Conservation (phyloP, 2,888 invertebrate species). For the Caenorhabditis angaria region DNA sequence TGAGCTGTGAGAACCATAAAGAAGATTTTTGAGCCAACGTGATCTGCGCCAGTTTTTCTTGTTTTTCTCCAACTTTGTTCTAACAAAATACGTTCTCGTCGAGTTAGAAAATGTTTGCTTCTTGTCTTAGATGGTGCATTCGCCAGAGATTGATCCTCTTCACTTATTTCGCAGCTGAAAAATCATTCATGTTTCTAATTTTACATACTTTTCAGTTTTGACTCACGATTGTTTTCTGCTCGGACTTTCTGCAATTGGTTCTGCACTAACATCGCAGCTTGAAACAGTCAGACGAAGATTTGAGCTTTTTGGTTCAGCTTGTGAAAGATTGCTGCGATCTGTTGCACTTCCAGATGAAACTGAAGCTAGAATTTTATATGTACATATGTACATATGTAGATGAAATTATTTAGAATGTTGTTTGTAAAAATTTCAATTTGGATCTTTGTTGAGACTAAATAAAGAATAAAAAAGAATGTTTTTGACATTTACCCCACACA, state of each 20-base stretch:
- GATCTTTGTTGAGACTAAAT: too few relatives aligned
- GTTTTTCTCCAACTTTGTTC: conserved; percentile 67
- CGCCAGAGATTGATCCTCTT: background rate
- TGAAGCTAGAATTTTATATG: conserved; percentile 15
- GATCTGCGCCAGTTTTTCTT: conserved; percentile 66
- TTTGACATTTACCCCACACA: background rate
- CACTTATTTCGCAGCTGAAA: background rate
- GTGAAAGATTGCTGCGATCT: conserved; percentile 23
- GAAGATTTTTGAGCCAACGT: conserved; percentile 69
- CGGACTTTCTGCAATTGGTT: conserved; percentile 13
- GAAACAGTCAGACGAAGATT: conserved; percentile 33
- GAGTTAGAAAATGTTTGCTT: conserved; percentile 56
- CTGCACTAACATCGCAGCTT: conserved; percentile 33
- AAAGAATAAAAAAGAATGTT: too few relatives aligned
- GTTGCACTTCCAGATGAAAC: conserved; percentile 43
- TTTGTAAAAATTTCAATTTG: too few relatives aligned
- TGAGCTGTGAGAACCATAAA: conserved; percentile 65
- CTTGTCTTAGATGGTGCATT: background rate
- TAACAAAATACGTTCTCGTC: conserved; percentile 60
- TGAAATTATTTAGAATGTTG: background rate
- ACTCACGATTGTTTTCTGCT: conserved; percentile 31
- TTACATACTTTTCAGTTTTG: background rate
- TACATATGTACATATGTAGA: too few relatives aligned
- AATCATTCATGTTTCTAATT: background rate
- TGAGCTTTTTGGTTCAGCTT: conserved; percentile 9